Conservation (phyloP, 2,797 vertebrate species). For the Cyclopterus lumpus region DNA sequence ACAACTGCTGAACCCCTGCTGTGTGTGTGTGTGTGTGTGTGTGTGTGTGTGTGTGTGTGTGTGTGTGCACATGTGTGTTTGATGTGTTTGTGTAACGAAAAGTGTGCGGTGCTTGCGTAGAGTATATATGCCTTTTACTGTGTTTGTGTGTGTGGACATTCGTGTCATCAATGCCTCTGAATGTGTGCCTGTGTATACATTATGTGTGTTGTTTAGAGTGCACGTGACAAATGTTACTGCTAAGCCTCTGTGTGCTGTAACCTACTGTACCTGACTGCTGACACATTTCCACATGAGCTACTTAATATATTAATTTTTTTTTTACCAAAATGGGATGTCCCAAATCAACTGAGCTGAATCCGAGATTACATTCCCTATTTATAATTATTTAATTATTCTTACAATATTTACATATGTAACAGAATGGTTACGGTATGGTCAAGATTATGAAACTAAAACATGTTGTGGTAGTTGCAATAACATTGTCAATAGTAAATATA, state of each 20-base stretch:
- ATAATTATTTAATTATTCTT: not conserved
- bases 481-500: not conserved
- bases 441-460: not conserved
- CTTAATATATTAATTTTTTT: not conserved
- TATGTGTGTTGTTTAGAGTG: constrained; percentile 23
- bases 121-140: constrained; percentile 32
- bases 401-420: not conserved
- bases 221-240: constrained; percentile 3
- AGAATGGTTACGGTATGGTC: not conserved
- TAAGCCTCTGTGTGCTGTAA: not conserved
- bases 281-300: not conserved
- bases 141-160: constrained; percentile 13
- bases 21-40: constrained; percentile 31
- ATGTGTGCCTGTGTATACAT: not conserved
- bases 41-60: constrained; percentile 14
- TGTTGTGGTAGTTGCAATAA: not conserved
- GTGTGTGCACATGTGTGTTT: not conserved
- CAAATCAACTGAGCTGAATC: not conserved
- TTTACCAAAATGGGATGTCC: not conserved
- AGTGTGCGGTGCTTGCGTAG: constrained; percentile 21
- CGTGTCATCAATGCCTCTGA: constrained; percentile 39
- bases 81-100: constrained; percentile 12
- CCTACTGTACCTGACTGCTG: not conserved
- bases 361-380: not conserved
- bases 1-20: constrained; percentile 63